Conservation (phyloP, 2,888 invertebrate genomes). For the Celastrina argiolus region DNA sequence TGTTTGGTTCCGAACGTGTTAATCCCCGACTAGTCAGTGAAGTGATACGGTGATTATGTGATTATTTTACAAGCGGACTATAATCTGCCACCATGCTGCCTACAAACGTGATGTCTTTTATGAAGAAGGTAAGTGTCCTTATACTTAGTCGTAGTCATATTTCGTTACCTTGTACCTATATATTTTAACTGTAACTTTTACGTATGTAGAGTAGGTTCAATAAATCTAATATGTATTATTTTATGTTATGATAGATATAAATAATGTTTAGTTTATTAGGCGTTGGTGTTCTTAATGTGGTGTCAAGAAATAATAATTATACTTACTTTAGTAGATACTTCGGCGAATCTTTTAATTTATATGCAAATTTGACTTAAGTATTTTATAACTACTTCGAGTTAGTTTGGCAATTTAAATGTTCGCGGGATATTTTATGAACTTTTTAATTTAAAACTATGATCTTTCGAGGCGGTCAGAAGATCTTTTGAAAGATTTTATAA, state of each 20-base stretch:
- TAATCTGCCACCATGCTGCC: slow-evolving; percentile 86
- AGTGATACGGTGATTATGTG: slow-evolving; percentile 39
- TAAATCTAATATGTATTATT: too few species aligned
- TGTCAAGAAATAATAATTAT: neutral
- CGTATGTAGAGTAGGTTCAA: too few species aligned
- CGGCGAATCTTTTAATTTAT: slow-evolving; percentile 1
- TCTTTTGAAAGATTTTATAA: neutral
- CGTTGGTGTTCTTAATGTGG: neutral
- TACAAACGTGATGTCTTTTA: slow-evolving; percentile 93
- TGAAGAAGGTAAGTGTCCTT: slow-evolving; percentile 88
- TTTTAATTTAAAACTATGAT: neutral
- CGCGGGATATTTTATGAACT: neutral
- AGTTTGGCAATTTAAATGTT: neutral
- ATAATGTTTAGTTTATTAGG: neutral
- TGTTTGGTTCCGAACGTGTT: slow-evolving; percentile 58
- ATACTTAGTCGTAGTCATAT: too few species aligned
- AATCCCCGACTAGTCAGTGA: slow-evolving; percentile 59
- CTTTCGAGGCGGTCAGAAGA: neutral
- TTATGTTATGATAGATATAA: too few species aligned
- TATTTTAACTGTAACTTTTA: too few species aligned
- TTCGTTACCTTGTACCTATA: too few species aligned
- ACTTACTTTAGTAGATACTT: neutral
- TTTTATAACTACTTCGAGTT: neutral
- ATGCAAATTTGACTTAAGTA: slow-evolving; percentile 11
- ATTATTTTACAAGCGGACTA: slow-evolving; percentile 33